Percentiles rank a stretch among this genome's conserved stretches.
phyloP scores from a whole-genome alignment of 2,113 vertebrate genomes.

The Pheucticus melanocephalus region DNA sequence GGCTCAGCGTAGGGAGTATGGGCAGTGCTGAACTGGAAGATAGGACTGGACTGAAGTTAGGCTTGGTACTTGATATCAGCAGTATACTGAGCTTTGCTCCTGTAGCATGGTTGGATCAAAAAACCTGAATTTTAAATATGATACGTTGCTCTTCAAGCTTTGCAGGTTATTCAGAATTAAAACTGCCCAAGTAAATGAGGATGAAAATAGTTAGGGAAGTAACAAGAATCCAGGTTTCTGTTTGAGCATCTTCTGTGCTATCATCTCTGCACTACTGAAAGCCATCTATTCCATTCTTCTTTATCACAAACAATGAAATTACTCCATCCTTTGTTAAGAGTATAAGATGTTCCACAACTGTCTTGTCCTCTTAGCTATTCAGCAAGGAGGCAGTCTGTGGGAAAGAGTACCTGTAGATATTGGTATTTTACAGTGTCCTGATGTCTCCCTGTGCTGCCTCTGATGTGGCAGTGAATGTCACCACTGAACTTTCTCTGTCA shows the following conservation, averaged over 20 bases:
- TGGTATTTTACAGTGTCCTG: neutral
- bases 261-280: neutral
- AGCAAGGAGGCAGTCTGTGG: neutral
- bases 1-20: rapidly evolving
- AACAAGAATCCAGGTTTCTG: neutral
- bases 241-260: neutral
- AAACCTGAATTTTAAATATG: neutral
- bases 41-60: neutral
- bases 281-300: neutral
- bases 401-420: neutral
- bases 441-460: neutral
- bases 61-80: neutral
- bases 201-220: neutral
- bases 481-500: neutral
- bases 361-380: neutral
- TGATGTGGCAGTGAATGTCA: neutral
- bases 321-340: neutral
- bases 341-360: neutral
- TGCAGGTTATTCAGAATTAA: neutral
- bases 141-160: neutral
- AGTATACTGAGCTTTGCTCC: neutral
- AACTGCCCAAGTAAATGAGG: neutral
- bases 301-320: neutral
- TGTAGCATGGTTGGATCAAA: neutral
- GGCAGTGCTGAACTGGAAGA: neutral